Conservation (phyloP, 2,113 vertebrate species). For the Plecturocebus donacophilus region DNA sequence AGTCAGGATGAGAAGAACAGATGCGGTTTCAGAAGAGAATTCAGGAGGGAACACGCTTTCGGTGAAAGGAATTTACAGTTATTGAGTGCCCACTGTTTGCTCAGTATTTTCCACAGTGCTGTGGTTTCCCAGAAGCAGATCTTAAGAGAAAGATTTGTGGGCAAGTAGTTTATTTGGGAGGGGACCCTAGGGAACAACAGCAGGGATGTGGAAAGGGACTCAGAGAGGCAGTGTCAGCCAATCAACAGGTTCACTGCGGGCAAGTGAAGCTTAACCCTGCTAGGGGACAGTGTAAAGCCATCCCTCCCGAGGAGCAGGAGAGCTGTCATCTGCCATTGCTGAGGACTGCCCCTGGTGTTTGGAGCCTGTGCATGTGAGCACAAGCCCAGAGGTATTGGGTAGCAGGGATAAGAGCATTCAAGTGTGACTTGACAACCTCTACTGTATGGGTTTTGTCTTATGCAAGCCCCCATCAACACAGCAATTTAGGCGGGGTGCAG, state of each 20-base stretch:
- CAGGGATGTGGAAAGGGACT: not conserved
- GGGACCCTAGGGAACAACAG: not conserved
- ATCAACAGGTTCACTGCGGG: not conserved
- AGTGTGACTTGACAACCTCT: not conserved
- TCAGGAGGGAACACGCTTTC: fast-evolving
- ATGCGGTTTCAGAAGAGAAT: not conserved
- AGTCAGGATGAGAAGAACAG: not conserved
- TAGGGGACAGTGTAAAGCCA: not conserved
- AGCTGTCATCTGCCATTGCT: not conserved
- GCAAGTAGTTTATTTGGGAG: not conserved
- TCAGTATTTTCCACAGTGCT: not conserved
- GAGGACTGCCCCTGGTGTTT: not conserved
- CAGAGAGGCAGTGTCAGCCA: not conserved
- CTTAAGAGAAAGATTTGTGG: not conserved
- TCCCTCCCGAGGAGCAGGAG: not conserved
- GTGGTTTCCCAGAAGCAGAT: not conserved
- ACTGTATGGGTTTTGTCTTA: not conserved
- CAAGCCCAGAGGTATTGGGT: not conserved
- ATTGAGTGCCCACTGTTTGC: not conserved
- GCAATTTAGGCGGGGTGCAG: not conserved
- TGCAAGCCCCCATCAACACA: not conserved
- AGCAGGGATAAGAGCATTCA: not conserved
- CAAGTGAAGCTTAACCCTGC: not conserved
- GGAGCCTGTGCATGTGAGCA: not conserved
- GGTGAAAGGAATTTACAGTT: not conserved